A percentile compares a stretch with the other conserved stretches of the same genome.
phyloP scores from a whole-genome alignment of 1,140 invertebrate species.

The Drosophila pruinosa region DNA sequence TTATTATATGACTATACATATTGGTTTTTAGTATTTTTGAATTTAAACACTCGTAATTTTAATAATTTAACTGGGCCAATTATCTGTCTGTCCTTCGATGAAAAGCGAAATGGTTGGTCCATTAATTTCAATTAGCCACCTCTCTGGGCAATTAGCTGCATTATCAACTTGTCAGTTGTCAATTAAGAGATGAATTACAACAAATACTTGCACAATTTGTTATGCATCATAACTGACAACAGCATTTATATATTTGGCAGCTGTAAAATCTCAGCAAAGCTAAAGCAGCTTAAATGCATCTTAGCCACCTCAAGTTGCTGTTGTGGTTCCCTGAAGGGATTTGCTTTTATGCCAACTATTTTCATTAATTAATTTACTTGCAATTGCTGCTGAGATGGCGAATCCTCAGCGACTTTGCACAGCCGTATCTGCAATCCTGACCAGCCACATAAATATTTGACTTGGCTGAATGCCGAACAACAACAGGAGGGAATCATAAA shows the following conservation, averaged over 20 bases:
- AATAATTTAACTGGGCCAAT: background rate
- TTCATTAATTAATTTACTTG: constrained; percentile 76
- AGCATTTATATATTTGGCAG: constrained; percentile 3
- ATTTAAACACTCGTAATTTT: too few relatives aligned
- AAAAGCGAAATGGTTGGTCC: constrained; percentile 1
- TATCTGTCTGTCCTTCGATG: background rate
- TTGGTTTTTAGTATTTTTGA: background rate
- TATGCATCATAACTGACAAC: background rate
- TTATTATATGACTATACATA: background rate
- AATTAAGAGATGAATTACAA: constrained; percentile 48
- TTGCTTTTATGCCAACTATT: constrained; percentile 34
- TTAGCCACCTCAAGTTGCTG: constrained; percentile 1
- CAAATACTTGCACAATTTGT: constrained; percentile 28
- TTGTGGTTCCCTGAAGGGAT: background rate
- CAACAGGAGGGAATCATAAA: background rate
- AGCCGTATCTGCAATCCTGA: constrained; percentile 12
- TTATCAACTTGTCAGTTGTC: constrained; percentile 74
- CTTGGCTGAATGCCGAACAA: constrained; percentile 42
- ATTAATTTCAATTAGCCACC: constrained; percentile 65
- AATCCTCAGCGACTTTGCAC: constrained; percentile 3
- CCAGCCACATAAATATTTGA: constrained; percentile 68
- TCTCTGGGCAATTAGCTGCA: constrained; percentile 47
- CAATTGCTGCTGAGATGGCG: constrained; percentile 48
- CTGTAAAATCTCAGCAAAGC: background rate
- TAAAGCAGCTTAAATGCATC: constrained; percentile 29